Percentiles rank a stretch among this genome's conserved stretches.
phyloP scores from a whole-genome alignment of 2,113 vertebrate genomes.

The Pollachius pollachius region DNA sequence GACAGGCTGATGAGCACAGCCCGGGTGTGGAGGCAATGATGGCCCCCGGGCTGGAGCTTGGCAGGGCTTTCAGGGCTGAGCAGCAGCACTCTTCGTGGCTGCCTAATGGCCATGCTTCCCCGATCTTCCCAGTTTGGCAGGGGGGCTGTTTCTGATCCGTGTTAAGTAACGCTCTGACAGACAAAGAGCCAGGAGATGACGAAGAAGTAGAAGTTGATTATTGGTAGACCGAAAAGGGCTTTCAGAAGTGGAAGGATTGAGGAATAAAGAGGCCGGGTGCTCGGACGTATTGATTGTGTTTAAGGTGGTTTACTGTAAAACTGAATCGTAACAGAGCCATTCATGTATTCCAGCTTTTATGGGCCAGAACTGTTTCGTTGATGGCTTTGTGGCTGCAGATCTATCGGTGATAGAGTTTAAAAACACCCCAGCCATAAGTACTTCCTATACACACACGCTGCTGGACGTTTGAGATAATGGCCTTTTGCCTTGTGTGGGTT shows the following conservation, averaged over 20 bases:
- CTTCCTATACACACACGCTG: no score
- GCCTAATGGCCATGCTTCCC: slow-evolving; percentile 64
- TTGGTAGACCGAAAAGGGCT: slow-evolving; percentile 34
- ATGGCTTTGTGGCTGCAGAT: no score
- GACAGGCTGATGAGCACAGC: slow-evolving; percentile 59
- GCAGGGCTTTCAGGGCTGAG: slow-evolving; percentile 50
- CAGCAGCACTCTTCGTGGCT: slow-evolving; percentile 46
- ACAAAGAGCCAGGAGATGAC: slow-evolving; percentile 17
- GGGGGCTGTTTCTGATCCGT: slow-evolving; percentile 67
- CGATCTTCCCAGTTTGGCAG: slow-evolving; percentile 59
- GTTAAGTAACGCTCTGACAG: slow-evolving; percentile 55
- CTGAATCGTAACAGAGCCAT: no score
- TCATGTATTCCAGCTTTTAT: no score
- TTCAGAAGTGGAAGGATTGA: slow-evolving; percentile 31
- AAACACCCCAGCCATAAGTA: background rate
- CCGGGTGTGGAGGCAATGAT: slow-evolving; percentile 44
- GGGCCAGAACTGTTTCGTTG: no score
- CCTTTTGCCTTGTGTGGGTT: background rate
- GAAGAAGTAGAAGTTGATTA: slow-evolving; percentile 21
- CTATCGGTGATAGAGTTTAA: background rate
- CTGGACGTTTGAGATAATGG: no score
- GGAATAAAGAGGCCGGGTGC: slow-evolving; percentile 10
- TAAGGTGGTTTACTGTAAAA: slow-evolving; percentile 41
- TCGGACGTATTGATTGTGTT: slow-evolving; percentile 64
- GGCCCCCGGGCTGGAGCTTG: slow-evolving; percentile 55